Percentiles rank a stretch among this genome's conserved stretches.
Conservation (phyloP, 2,797 vertebrate species). For the Cuniculus paca region DNA sequence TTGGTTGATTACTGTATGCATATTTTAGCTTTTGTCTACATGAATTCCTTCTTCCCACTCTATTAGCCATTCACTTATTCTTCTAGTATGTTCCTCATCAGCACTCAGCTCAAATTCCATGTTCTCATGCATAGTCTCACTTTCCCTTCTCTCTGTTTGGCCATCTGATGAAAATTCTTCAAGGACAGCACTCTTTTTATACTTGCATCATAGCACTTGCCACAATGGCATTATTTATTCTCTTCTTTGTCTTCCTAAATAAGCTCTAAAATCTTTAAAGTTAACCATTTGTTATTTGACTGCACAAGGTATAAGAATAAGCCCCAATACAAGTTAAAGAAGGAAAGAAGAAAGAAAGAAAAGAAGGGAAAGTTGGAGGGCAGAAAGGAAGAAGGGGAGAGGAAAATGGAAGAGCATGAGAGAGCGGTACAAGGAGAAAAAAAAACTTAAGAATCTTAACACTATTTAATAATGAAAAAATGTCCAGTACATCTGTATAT, state of each 20-base stretch:
- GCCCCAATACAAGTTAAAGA: not conserved
- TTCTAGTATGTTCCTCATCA: not conserved
- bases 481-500: fast-evolving
- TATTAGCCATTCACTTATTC: not conserved
- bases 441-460: not conserved
- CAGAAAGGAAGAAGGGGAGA: too few relatives aligned
- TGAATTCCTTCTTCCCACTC: not conserved
- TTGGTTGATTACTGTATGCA: not conserved
- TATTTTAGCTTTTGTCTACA: not conserved
- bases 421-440: not conserved
- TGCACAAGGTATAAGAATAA: not conserved
- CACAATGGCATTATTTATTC: not conserved
- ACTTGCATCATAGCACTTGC: not conserved
- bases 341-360: too few relatives aligned
- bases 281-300: not conserved
- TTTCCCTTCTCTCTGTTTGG: not conserved
- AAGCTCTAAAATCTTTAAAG: not conserved
- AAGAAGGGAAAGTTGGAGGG: not conserved
- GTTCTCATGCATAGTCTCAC: too few relatives aligned
- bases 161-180: not conserved
- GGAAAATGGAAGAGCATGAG: not conserved
- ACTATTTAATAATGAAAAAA: not conserved
- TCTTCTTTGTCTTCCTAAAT: not conserved
- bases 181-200: not conserved
- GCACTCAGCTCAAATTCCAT: too few relatives aligned